Evolutionary conservation across 1,140 invertebrate genomes (phyloP), one percentile per base, ranked within the genome.

Genomic region (Leguminivora glycinivorella): DNA sequence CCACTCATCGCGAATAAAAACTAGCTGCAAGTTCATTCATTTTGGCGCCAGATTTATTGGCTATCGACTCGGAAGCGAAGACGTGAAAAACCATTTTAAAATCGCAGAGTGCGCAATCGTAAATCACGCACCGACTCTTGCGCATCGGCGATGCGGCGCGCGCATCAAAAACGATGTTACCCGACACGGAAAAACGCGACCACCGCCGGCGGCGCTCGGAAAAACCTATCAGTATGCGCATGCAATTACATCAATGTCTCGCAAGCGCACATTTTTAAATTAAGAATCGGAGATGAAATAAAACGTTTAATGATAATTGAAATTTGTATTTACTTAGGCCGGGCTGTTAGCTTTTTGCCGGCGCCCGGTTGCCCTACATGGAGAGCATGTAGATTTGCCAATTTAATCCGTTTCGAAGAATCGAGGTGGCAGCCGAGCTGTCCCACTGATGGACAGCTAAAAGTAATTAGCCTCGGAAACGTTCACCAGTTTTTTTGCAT

Each of bases 141-240:
- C 71, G 77, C 74, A 78, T 73, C 72, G 75, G 76, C 72, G 74
- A 76, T 72, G 76, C 70, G 66, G 76, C 69, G 72, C 70, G 70
- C 77, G 72, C 76, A 79, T 83, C 79, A 83, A 83, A 85, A 88
- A 85, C 83, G 70, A 83, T 83, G 82, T 88, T 80, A 81, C 81
- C 80, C 81, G 72, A 77, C 73, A 70, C 78, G 82, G 86, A 90
- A 89, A 90, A 90, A 89, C 80, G 71, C 80, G 83, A 87, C 87
- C 87, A 88, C 86, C 87, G 80, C 82, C 75, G 79, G 69, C 71
- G 79, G 63, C 68, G 66, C 68, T 74, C 74, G 83, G 87, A 89
- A 91, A 89, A 91, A 89, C 85, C 72, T 77, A 83, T 85, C 81
- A 87, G 79, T 87, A 91, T 91, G 89, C 82, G 83, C 89, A 91